Percentiles rank a stretch among this genome's conserved stretches.
phyloP scores from a whole-genome alignment of 2,113 vertebrate genomes.

The Microtus oregoni region DNA sequence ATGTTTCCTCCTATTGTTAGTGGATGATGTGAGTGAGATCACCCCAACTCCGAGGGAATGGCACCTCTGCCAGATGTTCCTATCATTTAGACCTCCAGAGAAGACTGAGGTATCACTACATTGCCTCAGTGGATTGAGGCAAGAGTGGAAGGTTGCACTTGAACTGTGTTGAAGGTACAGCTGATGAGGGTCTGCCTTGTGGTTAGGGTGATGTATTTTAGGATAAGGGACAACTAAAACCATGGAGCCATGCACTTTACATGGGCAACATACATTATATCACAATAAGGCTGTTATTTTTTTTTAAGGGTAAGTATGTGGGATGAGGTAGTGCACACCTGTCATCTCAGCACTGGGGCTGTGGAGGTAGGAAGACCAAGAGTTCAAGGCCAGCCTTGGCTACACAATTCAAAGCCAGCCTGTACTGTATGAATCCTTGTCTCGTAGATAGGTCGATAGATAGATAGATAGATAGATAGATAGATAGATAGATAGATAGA shows the following conservation, averaged over 20 bases:
- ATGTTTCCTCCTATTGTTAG: neutral
- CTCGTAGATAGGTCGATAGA: neutral
- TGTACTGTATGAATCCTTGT: neutral
- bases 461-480: neutral
- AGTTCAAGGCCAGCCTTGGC: neutral
- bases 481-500: neutral
- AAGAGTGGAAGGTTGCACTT: neutral
- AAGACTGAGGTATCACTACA: neutral
- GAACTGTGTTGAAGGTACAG: neutral
- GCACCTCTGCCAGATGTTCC: neutral
- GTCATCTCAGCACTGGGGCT: neutral
- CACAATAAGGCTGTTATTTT: neutral
- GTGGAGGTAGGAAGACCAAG: neutral
- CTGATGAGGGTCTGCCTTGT: neutral
- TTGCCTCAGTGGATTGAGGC: neutral
- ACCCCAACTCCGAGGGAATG: accelerated
- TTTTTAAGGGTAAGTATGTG: neutral
- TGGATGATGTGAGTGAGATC: neutral
- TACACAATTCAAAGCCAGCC: neutral
- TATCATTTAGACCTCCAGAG: neutral
- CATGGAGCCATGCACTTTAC: neutral
- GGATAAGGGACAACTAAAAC: neutral
- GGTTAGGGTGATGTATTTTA: neutral
- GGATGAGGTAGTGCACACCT: neutral
- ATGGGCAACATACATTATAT: neutral